phyloP scores from a whole-genome alignment of 2,888 invertebrate genomes.

The Brachyptera putata region DNA sequence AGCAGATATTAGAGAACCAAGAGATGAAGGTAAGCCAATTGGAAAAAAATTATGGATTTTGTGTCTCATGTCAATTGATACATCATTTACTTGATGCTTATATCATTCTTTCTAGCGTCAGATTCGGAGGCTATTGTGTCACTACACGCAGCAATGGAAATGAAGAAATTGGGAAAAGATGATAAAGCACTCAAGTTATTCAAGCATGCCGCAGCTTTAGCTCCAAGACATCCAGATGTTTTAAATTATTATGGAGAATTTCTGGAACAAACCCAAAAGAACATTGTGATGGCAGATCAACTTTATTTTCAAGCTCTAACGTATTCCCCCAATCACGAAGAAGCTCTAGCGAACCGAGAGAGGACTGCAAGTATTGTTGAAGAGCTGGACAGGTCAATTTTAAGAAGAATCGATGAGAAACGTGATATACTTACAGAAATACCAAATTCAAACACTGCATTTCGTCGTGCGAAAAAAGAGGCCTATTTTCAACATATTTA shows the following conservation, averaged over 20 bases:
- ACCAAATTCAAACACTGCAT: conserved; percentile 72
- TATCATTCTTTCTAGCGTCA: conserved; percentile 8
- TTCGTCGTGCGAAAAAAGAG: conserved; percentile 86
- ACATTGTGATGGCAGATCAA: conserved; percentile 86
- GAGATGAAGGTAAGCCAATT: neutral
- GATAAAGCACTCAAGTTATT: conserved; percentile 83
- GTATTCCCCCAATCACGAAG: conserved; percentile 60
- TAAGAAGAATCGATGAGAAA: conserved; percentile 78
- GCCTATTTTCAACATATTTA: conserved; percentile 93
- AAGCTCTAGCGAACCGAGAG: conserved; percentile 73
- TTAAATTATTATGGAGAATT: conserved; percentile 73
- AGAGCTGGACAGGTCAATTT: conserved; percentile 75
- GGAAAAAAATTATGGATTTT: neutral
- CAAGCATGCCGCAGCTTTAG: conserved; percentile 86
- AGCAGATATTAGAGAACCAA: neutral
- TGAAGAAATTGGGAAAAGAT: conserved; percentile 74
- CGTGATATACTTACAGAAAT: conserved; percentile 75
- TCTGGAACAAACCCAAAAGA: conserved; percentile 76
- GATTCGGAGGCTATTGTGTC: conserved; percentile 75
- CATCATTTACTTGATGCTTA: neutral
- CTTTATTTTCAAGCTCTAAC: conserved; percentile 81
- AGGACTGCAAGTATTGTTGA: conserved; percentile 86
- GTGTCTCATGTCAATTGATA: neutral
- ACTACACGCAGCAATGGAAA: conserved; percentile 77
- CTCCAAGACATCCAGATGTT: conserved; percentile 81